Percentiles rank a stretch among this genome's conserved stretches.
phyloP scores from a whole-genome alignment of 2,113 vertebrate genomes.

The Tamias sibiricus region DNA sequence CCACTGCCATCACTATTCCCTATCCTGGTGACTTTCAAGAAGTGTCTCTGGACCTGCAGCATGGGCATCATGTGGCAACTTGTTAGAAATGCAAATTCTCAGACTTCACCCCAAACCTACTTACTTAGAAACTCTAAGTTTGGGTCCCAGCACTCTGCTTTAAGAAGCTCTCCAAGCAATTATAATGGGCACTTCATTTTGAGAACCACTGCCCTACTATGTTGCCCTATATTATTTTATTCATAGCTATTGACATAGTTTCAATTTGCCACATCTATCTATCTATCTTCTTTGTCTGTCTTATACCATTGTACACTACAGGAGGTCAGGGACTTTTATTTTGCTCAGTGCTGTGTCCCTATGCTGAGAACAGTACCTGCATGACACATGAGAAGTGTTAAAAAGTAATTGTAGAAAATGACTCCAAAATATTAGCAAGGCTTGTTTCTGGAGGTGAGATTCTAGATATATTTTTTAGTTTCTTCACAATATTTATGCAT shows the following conservation, averaged over 20 bases:
- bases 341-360: background rate
- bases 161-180: background rate
- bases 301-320: background rate
- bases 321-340: background rate
- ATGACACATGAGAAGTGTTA: background rate
- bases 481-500: background rate
- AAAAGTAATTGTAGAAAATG: constrained; percentile 20
- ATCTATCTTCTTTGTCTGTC: background rate
- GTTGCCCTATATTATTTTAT: background rate
- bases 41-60: background rate
- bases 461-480: background rate
- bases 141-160: background rate
- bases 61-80: background rate
- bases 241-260: background rate
- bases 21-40: background rate
- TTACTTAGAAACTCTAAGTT: background rate
- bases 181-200: background rate
- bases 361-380: background rate
- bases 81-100: background rate
- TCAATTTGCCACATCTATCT: background rate
- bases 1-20: background rate
- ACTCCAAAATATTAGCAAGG: background rate
- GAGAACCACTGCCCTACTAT: background rate
- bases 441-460: background rate
- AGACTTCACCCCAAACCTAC: background rate